phyloP scores from a whole-genome alignment of 2,113 vertebrate genomes.

The Cervus canadensis region DNA sequence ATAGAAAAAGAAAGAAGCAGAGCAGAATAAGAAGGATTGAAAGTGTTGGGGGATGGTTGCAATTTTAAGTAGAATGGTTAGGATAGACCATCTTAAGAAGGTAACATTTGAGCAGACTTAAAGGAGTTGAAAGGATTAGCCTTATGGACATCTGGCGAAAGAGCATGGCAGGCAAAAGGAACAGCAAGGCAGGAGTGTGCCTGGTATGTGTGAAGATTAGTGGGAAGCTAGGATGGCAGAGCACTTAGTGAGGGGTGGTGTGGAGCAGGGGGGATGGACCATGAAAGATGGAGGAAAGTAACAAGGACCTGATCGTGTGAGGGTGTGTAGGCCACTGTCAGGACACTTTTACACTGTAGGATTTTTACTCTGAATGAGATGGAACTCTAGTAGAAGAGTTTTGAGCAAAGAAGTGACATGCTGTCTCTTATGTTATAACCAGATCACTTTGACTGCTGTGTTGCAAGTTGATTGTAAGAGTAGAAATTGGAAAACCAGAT shows the following conservation, averaged over 20 bases:
- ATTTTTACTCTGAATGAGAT: neutral
- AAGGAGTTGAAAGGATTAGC: neutral
- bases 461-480: neutral
- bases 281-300: no score
- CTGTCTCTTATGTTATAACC: neutral
- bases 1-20: neutral
- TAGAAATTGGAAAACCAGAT: neutral
- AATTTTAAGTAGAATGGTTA: neutral
- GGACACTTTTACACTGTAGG: neutral
- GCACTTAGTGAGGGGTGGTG: neutral
- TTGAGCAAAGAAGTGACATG: neutral
- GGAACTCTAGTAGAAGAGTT: neutral
- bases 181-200: neutral
- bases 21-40: neutral
- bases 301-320: neutral
- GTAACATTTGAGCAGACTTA: slow-evolving; percentile 12
- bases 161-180: neutral
- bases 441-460: neutral
- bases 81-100: neutral
- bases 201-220: neutral
- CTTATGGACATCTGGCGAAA: neutral
- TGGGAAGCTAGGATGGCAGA: neutral
- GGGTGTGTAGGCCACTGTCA: neutral
- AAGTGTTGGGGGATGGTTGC: neutral
- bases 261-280: neutral